Conservation (phyloP, 1,140 invertebrate genomes). For the Oncopodura yosiiana region DNA sequence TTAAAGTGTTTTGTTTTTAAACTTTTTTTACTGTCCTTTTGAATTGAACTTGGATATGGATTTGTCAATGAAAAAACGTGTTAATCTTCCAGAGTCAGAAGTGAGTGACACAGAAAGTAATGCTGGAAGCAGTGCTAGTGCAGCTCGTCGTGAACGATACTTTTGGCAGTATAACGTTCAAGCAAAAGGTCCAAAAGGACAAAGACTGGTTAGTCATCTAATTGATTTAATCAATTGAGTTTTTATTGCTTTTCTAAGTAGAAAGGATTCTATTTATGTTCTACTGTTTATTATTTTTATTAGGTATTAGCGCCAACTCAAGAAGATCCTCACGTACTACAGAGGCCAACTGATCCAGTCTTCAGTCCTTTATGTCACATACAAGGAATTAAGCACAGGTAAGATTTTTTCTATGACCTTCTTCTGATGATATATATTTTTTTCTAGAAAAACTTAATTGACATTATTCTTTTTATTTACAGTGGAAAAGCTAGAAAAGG, state of each 20-base stretch:
- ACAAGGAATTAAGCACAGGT: slow-evolving; percentile 81
- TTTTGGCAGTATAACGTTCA: slow-evolving; percentile 99
- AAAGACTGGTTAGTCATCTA: slow-evolving; percentile 66
- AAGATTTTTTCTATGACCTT: not conserved
- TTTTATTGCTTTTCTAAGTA: too few relatives aligned
- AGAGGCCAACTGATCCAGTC: slow-evolving; percentile 81
- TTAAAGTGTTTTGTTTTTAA: not conserved
- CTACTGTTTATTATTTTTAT: too few relatives aligned
- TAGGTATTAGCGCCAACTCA: slow-evolving; percentile 55
- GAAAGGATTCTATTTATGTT: too few relatives aligned
- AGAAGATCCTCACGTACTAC: slow-evolving; percentile 84
- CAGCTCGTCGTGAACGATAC: slow-evolving; percentile 53
- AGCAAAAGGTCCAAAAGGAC: slow-evolving; percentile 93
- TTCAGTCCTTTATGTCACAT: slow-evolving; percentile 81
- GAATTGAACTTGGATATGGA: not conserved
- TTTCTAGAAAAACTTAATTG: not conserved
- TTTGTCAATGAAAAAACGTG: slow-evolving; percentile 19
- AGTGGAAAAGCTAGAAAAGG: slow-evolving; percentile 92
- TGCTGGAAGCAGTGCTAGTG: slow-evolving; percentile 28
- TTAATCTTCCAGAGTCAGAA: slow-evolving; percentile 31
- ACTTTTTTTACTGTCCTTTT: not conserved
- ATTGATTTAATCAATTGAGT: too few relatives aligned
- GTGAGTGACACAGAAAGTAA: slow-evolving; percentile 35
- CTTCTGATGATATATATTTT: not conserved
- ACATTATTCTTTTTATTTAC: slow-evolving; percentile 37